A percentile compares a stretch with the other conserved stretches of the same genome.
phyloP scores from a whole-genome alignment of 2,113 vertebrate genomes.

The Ciconia stormi region DNA sequence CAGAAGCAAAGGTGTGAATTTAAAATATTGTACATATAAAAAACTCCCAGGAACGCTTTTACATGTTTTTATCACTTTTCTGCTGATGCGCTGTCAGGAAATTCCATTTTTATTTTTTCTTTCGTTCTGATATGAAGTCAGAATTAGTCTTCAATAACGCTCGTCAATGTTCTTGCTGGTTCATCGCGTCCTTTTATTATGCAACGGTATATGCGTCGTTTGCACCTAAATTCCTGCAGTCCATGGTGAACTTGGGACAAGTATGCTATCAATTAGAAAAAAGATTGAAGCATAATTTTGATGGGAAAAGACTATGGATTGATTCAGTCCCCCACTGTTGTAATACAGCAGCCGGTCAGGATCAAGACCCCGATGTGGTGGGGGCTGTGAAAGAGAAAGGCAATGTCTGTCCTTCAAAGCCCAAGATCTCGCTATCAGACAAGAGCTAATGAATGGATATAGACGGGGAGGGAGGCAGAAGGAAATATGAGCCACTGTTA shows the following conservation, averaged over 20 bases:
- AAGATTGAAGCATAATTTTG: neutral
- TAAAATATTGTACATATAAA: neutral
- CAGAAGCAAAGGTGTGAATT: neutral
- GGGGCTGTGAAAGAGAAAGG: neutral
- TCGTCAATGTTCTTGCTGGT: neutral
- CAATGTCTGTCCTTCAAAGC: neutral
- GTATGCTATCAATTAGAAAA: neutral
- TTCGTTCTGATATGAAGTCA: neutral
- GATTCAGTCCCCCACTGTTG: neutral
- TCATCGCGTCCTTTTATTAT: neutral
- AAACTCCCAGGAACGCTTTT: neutral
- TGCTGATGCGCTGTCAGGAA: neutral
- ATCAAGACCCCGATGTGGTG: neutral
- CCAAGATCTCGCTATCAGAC: neutral
- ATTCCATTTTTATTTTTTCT: neutral
- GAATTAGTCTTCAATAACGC: neutral
- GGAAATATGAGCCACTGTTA: constrained; percentile 13
- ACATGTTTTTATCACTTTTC: neutral
- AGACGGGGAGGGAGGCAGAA: neutral
- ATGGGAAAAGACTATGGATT: neutral
- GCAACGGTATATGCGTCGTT: neutral
- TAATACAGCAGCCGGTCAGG: neutral
- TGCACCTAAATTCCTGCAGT: neutral
- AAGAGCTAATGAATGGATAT: neutral
- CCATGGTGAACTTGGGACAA: neutral